A percentile compares a stretch with the other conserved stretches of the same genome.
Evolutionary conservation across 2,113 vertebrate species (phyloP).

Genomic region (Castor canadensis): DNA sequence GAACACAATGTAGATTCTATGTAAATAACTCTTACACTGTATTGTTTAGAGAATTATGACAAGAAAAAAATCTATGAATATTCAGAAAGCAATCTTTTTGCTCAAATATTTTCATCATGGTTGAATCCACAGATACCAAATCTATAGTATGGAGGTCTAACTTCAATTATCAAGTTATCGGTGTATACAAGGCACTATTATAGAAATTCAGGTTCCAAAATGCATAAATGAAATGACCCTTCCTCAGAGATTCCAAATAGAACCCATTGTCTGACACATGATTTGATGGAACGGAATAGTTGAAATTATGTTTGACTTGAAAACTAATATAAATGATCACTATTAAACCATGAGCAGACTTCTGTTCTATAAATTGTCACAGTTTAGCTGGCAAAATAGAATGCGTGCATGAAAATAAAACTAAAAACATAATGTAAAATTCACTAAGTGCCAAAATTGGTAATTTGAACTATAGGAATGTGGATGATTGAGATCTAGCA

Average conservation of each 20-base stretch:
- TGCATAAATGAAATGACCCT: background rate
- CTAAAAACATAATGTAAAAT: background rate
- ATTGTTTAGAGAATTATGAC: background rate
- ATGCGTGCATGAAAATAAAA: slow-evolving; percentile 15
- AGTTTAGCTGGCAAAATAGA: background rate
- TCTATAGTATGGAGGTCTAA: background rate
- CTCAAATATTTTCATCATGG: background rate
- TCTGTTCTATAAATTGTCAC: background rate
- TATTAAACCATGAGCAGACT: background rate
- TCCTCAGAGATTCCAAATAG: background rate
- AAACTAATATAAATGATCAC: background rate
- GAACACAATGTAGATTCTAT: background rate
- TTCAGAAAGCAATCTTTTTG: background rate
- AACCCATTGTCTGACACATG: background rate
- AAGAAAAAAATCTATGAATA: background rate
- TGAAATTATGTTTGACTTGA: background rate
- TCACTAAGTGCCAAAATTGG: background rate
- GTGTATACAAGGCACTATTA: background rate
- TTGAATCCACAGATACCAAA: background rate
- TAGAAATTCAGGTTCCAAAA: slow-evolving; percentile 8
- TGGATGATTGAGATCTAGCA: background rate
- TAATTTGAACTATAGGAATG: background rate
- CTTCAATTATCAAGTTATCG: background rate
- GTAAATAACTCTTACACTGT: background rate
- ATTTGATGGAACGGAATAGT: background rate